Conservation (phyloP, 2,113 vertebrate genomes). For the Porphyrio hochstetteri region DNA sequence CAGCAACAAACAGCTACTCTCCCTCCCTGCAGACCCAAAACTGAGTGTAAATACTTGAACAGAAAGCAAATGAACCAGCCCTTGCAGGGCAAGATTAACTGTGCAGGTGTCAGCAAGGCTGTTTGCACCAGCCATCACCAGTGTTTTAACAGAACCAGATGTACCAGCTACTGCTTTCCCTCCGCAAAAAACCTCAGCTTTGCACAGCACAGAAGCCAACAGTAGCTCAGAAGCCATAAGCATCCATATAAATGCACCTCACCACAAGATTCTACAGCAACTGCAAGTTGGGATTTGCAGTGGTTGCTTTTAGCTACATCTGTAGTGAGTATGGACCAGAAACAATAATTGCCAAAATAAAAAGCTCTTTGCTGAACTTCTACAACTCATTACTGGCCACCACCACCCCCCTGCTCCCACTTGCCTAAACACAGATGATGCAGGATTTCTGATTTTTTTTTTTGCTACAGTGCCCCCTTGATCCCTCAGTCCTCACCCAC, state of each 20-base stretch:
- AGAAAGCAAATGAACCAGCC: neutral
- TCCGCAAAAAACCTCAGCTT: neutral
- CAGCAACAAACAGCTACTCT: neutral
- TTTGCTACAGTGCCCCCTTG: neutral
- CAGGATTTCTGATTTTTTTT: neutral
- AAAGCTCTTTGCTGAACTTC: neutral
- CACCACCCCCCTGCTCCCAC: neutral
- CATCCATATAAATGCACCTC: neutral
- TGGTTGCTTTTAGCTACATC: neutral
- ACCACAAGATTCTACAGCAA: neutral
- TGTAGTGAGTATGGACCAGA: neutral
- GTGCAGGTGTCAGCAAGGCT: neutral
- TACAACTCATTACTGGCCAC: neutral
- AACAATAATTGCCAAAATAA: neutral
- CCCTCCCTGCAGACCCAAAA: neutral
- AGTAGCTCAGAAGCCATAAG: neutral
- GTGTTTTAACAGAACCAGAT: neutral
- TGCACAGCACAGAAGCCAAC: accelerated
- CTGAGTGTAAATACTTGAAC: neutral
- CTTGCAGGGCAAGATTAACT: neutral
- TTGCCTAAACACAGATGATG: neutral
- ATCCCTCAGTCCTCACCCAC: neutral
- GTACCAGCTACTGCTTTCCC: neutral
- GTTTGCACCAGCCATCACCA: neutral
- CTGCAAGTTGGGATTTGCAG: neutral